A percentile compares a stretch with the other conserved stretches of the same genome.
These are phyloP conservation scores for Dynastes maya DNA, from an alignment of 2,888 invertebrate genomes.

Conservation along the genomic window DNA sequence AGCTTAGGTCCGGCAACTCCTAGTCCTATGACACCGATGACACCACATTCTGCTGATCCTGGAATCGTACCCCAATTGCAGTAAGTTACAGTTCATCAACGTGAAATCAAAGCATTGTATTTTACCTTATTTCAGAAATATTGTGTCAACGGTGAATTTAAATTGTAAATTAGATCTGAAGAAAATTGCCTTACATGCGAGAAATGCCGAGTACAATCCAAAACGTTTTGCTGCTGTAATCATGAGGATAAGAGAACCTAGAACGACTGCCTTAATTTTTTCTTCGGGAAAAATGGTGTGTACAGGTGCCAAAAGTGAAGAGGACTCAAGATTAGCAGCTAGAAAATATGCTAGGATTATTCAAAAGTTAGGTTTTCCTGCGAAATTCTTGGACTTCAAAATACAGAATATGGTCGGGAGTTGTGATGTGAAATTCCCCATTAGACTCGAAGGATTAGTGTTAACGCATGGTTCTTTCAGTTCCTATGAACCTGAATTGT, in stretches of 20 bases:
- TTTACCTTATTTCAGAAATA: slow-evolving; percentile 79
- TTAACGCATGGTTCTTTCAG: slow-evolving; percentile 86
- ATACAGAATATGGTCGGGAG: slow-evolving; percentile 92
- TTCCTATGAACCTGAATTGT: slow-evolving; percentile 88
- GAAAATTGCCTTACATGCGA: slow-evolving; percentile 96
- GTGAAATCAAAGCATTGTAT: no score
- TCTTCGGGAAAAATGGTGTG: slow-evolving; percentile 92
- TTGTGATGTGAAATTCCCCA: slow-evolving; percentile 90
- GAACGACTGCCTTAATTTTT: slow-evolving; percentile 90
- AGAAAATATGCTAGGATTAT: slow-evolving; percentile 88
- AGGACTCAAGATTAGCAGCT: slow-evolving; percentile 84
- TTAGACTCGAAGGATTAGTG: slow-evolving; percentile 84
- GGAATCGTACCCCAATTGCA: slow-evolving; percentile 95
- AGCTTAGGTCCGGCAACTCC: slow-evolving; percentile 83
- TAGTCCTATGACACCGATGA: slow-evolving; percentile 90
- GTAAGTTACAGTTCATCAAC: slow-evolving; percentile 72
- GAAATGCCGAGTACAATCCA: slow-evolving; percentile 99
- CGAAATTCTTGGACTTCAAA: slow-evolving; percentile 85
- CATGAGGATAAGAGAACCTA: slow-evolving; percentile 92
- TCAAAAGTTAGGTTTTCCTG: slow-evolving; percentile 85
- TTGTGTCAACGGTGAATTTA: slow-evolving; percentile 97
- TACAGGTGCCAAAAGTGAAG: slow-evolving; percentile 89
- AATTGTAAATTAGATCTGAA: slow-evolving; percentile 96
- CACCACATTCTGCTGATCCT: slow-evolving; percentile 93
- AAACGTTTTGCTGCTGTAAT: slow-evolving; percentile 99